Evolutionary conservation across 2,797 vertebrate species (phyloP), one percentile per base, ranked within the genome.

Genomic region (Pterois miles): DNA sequence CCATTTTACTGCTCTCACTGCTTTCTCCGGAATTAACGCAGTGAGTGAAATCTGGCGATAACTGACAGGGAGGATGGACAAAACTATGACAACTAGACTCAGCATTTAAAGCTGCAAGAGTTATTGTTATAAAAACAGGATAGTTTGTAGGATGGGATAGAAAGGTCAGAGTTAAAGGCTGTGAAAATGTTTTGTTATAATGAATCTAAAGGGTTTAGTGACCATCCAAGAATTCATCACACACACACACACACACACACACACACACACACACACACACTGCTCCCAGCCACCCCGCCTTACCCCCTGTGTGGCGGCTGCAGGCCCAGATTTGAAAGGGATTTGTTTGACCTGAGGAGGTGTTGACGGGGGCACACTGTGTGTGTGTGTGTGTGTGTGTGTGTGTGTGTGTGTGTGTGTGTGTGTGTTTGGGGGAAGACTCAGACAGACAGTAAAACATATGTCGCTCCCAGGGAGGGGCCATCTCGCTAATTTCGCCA

Each of bases 381-480:
- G 67, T 70, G 69, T 71, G 6, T 71, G 76, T 78, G 78, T 74
- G 76, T 79, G 83, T 74, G 56, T 74, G 60, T 71, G 71, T 48
- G 50, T 80, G 83, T 79, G 73, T 62, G 59, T 70, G 54, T 66
- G 73, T 65, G 74, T 76, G 72, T 54, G 71, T 71, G 76, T 70
- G 71, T 43, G 59, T n/a, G 74, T 68, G 54, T 31, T 53, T 56
- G 68, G 65, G 40, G 64, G 52, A 38, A 23, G 63, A 64, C 80
- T 85, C 80, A 88, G 82, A 87, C 91, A 93, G 94, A 95, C 94
- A 95, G 90, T 96, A 94, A 95, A 96, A 95, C 95, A 96, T 95
- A 96, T 96, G 95, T 95, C 90, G 67, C 92, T 86, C 90, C 68
- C 66, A 43, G 86, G 90, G 93, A 90, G 90, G 88, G 82, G 71